Base-by-base conservation (phyloP, 2,888 invertebrate species). In the Molanna angustata region DNA sequence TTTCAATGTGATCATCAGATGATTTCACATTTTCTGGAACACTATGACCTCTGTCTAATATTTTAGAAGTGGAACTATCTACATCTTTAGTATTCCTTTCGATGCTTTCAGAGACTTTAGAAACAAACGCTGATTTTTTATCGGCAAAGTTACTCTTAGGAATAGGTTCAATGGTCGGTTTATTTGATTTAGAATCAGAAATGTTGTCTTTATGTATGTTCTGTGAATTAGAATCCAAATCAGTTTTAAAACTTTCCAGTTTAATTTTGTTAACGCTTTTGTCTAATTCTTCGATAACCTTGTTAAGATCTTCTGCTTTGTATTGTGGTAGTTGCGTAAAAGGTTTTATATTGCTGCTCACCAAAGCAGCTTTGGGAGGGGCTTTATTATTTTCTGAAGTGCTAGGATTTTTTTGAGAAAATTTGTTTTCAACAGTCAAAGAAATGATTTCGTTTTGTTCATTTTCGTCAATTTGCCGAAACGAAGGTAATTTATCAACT, bases 311-410 rank as follows among this genome's bases (percentile, higher is more conserved):
- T 60, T 76, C 75, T 53, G 75, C 74, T 63, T 76, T 77, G 1
- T 76, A 74, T 61, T 76, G 74, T 4, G 76, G 77, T 49, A 75
- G 63, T 63, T 76, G 76, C 39, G 76, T 77, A 49, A 77, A 76
- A 1, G 77, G 77, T 64, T 76, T 77, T 27, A 76, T 76, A 58
- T 76, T 73, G 61, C 73, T 73, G 62, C 70, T 44, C 31, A 57
- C 11, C 27, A 52, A 35, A 39, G 47, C 42, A 11, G 20, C 39
- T 32, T 58, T 56, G 4, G 33, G 4, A 40, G 57, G 53, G n/a
- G 32, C 3, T 52, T 43, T 55, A 17, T 40, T 32, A 32, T 18
- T 19, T 11, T 54, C 49, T 14, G 20, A 39, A 21, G 52, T 19
- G 3, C 18, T 18, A 3, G 42, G 22, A 27, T 13, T 48, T 43